phyloP scores from a whole-genome alignment of 2,113 vertebrate genomes.

The Pao palembangensis region DNA sequence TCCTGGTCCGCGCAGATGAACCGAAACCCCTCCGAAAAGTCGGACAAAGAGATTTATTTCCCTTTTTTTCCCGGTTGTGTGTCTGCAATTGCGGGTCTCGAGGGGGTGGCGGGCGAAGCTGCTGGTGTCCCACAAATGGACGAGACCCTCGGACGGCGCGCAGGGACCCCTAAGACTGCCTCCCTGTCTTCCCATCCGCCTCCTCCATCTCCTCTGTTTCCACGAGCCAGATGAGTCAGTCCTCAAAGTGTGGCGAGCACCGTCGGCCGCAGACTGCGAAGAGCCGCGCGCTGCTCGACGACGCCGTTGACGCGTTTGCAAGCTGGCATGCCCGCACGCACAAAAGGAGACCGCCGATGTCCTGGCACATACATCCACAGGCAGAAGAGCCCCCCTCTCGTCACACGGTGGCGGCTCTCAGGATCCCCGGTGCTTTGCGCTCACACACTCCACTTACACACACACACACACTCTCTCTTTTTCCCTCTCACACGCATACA shows the following conservation, averaged over 20 bases:
- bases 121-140: constrained; percentile 51
- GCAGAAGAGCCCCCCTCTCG: constrained; percentile 57
- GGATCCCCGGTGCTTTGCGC: constrained; percentile 62
- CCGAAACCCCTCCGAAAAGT: constrained; percentile 30
- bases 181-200: constrained; percentile 46
- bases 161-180: constrained; percentile 40
- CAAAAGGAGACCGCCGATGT: constrained; percentile 30
- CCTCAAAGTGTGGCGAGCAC: constrained; percentile 66
- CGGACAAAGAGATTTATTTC: constrained; percentile 11
- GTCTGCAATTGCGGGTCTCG: constrained; percentile 60
- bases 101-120: constrained; percentile 15
- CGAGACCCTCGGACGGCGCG: constrained; percentile 43
- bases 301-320: constrained; percentile 46
- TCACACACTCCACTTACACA: constrained; percentile 48
- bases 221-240: constrained; percentile 58
- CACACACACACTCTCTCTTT: constrained; percentile 24
- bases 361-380: constrained; percentile 63
- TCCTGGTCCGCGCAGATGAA: constrained; percentile 25
- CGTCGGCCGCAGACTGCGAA: constrained; percentile 62
- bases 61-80: constrained; percentile 37
- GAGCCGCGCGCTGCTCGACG: constrained; percentile 58
- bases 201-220: constrained; percentile 27
- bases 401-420: constrained; percentile 59
- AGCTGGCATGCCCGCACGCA: constrained; percentile 42
- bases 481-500: constrained; percentile 39